phyloP scores from a whole-genome alignment of 2,888 invertebrate genomes.

The Rhagophthalmus giganteus region DNA sequence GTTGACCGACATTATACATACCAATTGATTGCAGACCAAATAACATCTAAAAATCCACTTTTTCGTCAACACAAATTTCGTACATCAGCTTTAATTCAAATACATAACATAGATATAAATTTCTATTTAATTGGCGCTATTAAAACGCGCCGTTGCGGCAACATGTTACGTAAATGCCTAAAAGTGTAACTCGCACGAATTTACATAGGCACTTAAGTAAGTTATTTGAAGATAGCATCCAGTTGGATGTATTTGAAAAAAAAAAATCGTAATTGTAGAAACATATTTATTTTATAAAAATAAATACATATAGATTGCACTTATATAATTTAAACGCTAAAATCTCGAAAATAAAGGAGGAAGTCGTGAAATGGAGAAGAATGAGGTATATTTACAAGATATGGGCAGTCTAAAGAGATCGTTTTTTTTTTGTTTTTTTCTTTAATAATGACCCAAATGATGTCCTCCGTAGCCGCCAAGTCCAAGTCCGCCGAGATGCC shows the following conservation, averaged over 20 bases:
- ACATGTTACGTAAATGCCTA: too few species aligned
- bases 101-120: too few species aligned
- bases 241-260: neutral
- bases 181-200: too few species aligned
- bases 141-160: too few species aligned
- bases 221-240: too few species aligned
- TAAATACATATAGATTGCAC: constrained; percentile 27
- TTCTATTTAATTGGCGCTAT: neutral
- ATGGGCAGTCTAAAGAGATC: constrained; percentile 21
- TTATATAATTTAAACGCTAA: constrained; percentile 11
- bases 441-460: constrained; percentile 21
- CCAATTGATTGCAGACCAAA: too few species aligned
- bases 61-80: too few species aligned
- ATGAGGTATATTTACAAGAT: constrained; percentile 27
- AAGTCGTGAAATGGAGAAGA: constrained; percentile 6
- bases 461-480: constrained; percentile 15
- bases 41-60: too few species aligned
- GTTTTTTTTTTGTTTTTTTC: constrained; percentile 1
- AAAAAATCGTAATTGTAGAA: neutral
- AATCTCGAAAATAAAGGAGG: constrained; percentile 1
- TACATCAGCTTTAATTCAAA: too few species aligned
- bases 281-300: constrained; percentile 29
- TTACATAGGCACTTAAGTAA: too few species aligned
- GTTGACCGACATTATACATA: too few species aligned
- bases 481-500: constrained; percentile 10